Conservation (phyloP, 2,797 vertebrate species). For the Limosa lapponica region DNA sequence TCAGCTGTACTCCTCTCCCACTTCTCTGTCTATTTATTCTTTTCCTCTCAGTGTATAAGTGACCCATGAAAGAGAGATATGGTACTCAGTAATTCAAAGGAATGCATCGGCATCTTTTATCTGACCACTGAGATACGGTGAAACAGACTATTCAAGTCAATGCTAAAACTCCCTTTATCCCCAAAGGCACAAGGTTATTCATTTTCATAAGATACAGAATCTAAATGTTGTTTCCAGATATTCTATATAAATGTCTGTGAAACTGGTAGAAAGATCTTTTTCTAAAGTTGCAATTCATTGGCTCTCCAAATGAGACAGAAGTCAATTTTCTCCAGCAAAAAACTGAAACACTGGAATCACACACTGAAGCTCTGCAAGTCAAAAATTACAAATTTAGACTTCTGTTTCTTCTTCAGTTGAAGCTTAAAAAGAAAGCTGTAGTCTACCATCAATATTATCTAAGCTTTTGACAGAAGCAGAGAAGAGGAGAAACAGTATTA, state of each 20-base stretch:
- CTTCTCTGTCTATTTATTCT: not conserved
- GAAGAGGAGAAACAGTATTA: not conserved
- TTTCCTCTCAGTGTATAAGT: not conserved
- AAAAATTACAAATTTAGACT: not conserved
- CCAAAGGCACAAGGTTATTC: not conserved
- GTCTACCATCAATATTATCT: not conserved
- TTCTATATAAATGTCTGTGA: not conserved
- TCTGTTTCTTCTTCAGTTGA: not conserved
- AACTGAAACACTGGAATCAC: not conserved
- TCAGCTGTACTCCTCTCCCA: not conserved
- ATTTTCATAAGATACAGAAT: not conserved
- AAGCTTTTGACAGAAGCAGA: not conserved
- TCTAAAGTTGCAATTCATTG: not conserved
- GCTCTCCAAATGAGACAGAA: not conserved
- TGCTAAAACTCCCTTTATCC: not conserved
- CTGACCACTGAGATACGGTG: not conserved
- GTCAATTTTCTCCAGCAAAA: not conserved
- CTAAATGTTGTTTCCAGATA: not conserved
- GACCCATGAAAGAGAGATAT: not conserved
- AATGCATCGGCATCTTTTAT: not conserved
- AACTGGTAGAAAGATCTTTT: not conserved
- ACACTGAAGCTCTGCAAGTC: not conserved
- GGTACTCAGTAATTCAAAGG: not conserved
- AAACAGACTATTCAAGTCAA: not conserved
- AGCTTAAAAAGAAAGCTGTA: not conserved